Conservation (phyloP, 2,888 invertebrate species). For the Zaprionus lineosus region DNA sequence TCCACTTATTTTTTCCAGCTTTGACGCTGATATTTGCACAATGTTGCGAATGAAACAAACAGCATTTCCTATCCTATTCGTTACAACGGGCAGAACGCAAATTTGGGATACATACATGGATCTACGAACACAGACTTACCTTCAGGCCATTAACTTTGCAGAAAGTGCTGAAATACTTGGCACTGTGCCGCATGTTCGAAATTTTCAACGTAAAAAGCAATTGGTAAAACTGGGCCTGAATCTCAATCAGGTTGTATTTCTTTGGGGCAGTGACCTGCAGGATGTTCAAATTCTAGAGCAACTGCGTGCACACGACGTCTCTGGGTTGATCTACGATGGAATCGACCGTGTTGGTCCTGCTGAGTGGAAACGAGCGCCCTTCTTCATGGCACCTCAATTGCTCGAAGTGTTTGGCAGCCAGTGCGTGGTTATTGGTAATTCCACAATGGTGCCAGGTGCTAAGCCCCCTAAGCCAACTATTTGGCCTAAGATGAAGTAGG, state of each 20-base stretch:
- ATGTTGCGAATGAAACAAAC: slow-evolving; percentile 97
- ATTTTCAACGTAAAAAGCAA: slow-evolving; percentile 86
- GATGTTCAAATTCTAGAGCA: slow-evolving; percentile 90
- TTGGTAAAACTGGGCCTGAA: slow-evolving; percentile 88
- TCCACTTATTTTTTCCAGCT: slow-evolving; percentile 95
- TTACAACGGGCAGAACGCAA: slow-evolving; percentile 82
- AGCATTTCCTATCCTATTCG: slow-evolving; percentile 96
- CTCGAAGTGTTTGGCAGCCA: slow-evolving; percentile 67
- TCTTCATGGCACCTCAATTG: slow-evolving; percentile 67
- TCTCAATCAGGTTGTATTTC: slow-evolving; percentile 92
- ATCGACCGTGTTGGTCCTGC: slow-evolving; percentile 84
- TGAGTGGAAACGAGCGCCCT: slow-evolving; percentile 67
- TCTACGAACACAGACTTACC: slow-evolving; percentile 89
- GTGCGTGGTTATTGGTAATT: slow-evolving; percentile 69
- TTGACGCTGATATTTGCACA: slow-evolving; percentile 97
- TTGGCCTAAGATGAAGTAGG: slow-evolving; percentile 66
- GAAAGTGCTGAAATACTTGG: slow-evolving; percentile 92
- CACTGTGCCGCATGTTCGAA: slow-evolving; percentile 94
- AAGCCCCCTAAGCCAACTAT: slow-evolving; percentile 73
- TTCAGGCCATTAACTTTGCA: slow-evolving; percentile 91
- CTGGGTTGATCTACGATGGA: slow-evolving; percentile 97
- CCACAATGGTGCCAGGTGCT: slow-evolving; percentile 55
- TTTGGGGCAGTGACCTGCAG: slow-evolving; percentile 98
- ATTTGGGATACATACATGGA: slow-evolving; percentile 89
- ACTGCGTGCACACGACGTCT: slow-evolving; percentile 92